Evolutionary conservation across 2,113 vertebrate genomes (phyloP).

Genomic region (Eupsittula cactorum): DNA sequence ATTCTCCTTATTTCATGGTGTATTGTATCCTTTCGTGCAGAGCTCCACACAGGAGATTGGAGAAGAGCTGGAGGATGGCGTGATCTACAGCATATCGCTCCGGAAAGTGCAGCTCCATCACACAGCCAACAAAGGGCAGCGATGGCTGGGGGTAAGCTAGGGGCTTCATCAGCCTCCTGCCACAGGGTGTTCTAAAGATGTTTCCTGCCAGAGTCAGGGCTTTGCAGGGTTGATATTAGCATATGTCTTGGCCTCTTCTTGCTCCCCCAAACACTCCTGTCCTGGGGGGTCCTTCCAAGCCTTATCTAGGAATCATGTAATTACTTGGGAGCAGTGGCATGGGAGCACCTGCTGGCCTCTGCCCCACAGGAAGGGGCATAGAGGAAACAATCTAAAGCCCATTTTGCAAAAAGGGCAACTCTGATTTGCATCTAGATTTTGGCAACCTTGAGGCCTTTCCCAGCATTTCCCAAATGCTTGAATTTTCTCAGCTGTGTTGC

Average conservation of each 20-base stretch:
- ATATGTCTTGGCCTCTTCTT: neutral
- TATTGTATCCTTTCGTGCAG: conserved; percentile 64
- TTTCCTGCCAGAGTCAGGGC: neutral
- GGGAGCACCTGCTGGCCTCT: neutral
- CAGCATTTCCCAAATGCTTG: neutral
- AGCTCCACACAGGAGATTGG: conserved; percentile 98
- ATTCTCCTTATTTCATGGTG: neutral
- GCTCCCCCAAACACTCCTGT: neutral
- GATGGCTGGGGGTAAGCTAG: conserved; percentile 92
- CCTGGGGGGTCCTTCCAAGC: neutral
- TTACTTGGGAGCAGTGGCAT: neutral
- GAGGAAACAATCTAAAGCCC: neutral
- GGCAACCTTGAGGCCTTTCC: neutral
- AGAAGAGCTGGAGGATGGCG: conserved; percentile 94
- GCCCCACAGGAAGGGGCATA: accelerated
- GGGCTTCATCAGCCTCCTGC: neutral
- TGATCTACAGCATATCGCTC: conserved; percentile 95
- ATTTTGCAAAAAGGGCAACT: neutral
- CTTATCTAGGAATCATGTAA: neutral
- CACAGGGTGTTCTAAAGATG: neutral
- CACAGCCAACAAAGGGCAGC: conserved; percentile 91
- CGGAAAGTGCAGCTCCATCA: conserved; percentile 94
- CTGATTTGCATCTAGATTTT: neutral
- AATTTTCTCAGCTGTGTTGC: neutral
- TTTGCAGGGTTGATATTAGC: neutral